Evolutionary conservation across 2,797 vertebrate genomes (phyloP), one percentile per base, ranked within the genome.

Genomic region (Strix occidentalis): DNA sequence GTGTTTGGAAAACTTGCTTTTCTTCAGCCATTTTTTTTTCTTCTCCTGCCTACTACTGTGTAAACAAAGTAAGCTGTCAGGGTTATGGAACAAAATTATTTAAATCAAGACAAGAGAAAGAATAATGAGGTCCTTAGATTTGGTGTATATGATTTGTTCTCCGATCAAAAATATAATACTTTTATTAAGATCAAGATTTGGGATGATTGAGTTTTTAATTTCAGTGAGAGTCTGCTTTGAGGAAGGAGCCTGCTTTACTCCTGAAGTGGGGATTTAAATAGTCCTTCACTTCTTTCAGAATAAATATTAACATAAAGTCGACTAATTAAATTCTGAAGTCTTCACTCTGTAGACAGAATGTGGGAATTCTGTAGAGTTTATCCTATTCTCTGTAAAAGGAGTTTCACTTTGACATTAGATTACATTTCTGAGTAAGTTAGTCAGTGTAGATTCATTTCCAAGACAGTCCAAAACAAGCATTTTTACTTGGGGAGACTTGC

Each of bases 101-200:
- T 68, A 70, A 61, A 51, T 50, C 20, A 37, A 8, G 21, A 61
- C 14, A 76, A 76, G 5, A 39, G 5, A 75, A 53, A 85, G n/a
- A 68, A 45, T 29, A 54, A 51, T 29, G 8, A 50, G 3, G 29
- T 16, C 6, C 12, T 57, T 46, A 68, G 6, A 45, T 71, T 43
- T 84, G 23, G 5, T 48, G 2, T 8, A 25, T 58, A 26, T 24
- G 3, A 86, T 83, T 76, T 70, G 4, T 37, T 64, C 19, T 43
- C 18, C 0, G 2, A 20, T 24, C 0, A 61, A 70, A 74, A 70
- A 35, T 61, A 53, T 4, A 13, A 31, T 20, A 12, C 1, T 68
- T 88, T 68, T 28, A 8, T 46, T 28, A 50, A 4, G 18, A n/a
- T 66, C 6, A 48, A 33, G 43, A 26, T 65, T 37, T 13, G 13